Conservation (phyloP, 2,797 vertebrate genomes). For the Apogon hyalosoma region DNA sequence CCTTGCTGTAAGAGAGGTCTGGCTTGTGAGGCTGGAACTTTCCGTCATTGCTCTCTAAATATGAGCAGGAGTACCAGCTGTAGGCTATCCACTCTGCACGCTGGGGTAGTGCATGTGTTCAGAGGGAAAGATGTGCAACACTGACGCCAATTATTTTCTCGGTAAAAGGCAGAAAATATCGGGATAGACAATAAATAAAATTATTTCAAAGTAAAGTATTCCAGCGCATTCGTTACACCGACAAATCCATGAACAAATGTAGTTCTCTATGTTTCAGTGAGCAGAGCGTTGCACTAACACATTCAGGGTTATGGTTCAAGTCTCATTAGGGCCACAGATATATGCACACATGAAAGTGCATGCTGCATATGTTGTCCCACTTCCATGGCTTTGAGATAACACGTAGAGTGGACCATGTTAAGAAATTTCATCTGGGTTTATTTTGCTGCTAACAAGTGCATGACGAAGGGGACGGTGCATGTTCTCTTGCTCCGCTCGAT, state of each 20-base stretch:
- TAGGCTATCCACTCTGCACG: conserved; percentile 29
- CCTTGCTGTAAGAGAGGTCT: conserved; percentile 73
- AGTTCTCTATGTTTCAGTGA: conserved; percentile 15
- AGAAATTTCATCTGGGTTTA: neutral
- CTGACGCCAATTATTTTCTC: conserved; percentile 63
- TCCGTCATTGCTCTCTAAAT: conserved; percentile 62
- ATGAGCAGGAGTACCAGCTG: conserved; percentile 50
- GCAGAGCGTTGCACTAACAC: conserved; percentile 24
- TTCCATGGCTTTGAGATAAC: neutral
- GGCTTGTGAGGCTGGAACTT: conserved; percentile 54
- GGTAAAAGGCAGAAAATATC: conserved; percentile 44
- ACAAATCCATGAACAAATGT: conserved; percentile 15
- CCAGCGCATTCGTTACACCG: neutral
- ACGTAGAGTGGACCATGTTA: neutral
- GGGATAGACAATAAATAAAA: conserved; percentile 26
- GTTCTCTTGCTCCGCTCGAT: neutral
- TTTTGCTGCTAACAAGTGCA: conserved; percentile 12
- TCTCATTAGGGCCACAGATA: conserved; percentile 42
- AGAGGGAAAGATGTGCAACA: conserved; percentile 4
- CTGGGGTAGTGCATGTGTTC: conserved; percentile 7
- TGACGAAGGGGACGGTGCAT: neutral
- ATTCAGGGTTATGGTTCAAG: conserved; percentile 30
- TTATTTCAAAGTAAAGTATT: conserved; percentile 1
- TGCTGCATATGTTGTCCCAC: conserved; percentile 3
- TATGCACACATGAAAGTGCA: neutral